phyloP scores from a whole-genome alignment of 1,140 invertebrate genomes.

The Anastrepha ludens region DNA sequence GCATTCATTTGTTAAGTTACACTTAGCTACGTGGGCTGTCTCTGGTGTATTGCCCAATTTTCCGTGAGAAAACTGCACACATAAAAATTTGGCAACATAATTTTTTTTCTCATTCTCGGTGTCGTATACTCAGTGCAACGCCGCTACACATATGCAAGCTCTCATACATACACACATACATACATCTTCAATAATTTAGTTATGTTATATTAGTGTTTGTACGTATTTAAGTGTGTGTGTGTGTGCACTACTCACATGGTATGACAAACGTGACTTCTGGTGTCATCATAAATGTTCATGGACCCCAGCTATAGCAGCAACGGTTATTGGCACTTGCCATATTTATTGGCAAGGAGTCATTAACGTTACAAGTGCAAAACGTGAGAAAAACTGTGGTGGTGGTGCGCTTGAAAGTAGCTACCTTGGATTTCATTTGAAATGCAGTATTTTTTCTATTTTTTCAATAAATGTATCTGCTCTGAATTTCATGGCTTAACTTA shows the following conservation, averaged over 20 bases:
- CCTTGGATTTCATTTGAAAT: not conserved
- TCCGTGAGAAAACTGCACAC: constrained; percentile 14
- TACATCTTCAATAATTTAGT: too few relatives aligned
- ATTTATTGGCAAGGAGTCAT: constrained; percentile 27
- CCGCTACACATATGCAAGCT: not conserved
- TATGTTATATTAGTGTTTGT: too few relatives aligned
- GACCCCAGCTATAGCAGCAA: not conserved
- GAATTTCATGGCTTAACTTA: too few relatives aligned
- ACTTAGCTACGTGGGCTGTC: constrained; percentile 28
- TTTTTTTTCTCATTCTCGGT: not conserved
- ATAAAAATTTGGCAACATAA: constrained; percentile 19
- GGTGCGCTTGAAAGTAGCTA: not conserved
- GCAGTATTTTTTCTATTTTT: not conserved
- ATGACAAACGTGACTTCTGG: constrained; percentile 24
- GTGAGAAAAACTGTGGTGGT: not conserved
- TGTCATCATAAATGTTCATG: constrained; percentile 26
- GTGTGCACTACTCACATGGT: not conserved
- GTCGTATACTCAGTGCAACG: not conserved
- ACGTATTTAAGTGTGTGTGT: not conserved
- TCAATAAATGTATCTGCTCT: not conserved
- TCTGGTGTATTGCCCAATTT: constrained; percentile 25
- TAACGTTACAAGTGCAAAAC: constrained; percentile 36
- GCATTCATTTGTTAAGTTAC: not conserved
- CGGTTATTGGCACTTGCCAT: constrained; percentile 32
- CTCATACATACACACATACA: too few relatives aligned